Base-by-base conservation (phyloP, 2,113 vertebrate genomes). In the Larimichthys polyactis region DNA sequence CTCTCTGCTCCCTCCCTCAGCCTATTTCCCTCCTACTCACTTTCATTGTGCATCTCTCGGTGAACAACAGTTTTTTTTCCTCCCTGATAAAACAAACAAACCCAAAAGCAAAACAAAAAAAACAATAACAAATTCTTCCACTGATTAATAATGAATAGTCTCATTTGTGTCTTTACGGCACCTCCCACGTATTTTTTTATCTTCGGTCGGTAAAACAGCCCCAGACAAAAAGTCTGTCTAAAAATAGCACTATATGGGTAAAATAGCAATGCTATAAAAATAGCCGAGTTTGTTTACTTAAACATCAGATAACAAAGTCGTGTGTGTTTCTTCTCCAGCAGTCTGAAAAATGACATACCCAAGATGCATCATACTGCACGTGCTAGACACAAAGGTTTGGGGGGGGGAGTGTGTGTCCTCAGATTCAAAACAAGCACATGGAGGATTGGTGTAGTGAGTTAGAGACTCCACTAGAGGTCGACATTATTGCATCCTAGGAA, bases 381-480 rank as follows among this genome's bases (percentile, higher is more conserved):
- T 88, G 87, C 81, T 66, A 15, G 20, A 79, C 43, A 69, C 71
- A 78, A 67, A 48, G 19, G 70, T 24, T 46, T 12, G 17, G 75
- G 22, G 46, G n/a, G 73, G 29, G 36, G 32, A 46, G 81, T 1
- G 67, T 27, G 73, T 27, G 73, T 60, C 57, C 66, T 79, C 54
- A 75, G 20, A 82, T 76, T 68, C 75, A 91, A 92, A 91, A 92
- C 87, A 93, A 16, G 10, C 57, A 59, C 10, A 2, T 29, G 17
- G 48, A 71, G 1, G 55, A 44, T 4, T 2, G 43, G 0, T 75
- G 83, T 64, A 89, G 75, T 84, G 71, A 72, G 3, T 0, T 7
- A 8, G 27, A 65, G 4, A 4, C 70, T 7, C 90, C 93, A 89
- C 86, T 82, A 89, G 93, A 89, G 90, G 90, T 8, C 70, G 24